Conservation (phyloP, 37 sponge, comb jelly and placozoan species). For the Bolinopsis microptera region DNA sequence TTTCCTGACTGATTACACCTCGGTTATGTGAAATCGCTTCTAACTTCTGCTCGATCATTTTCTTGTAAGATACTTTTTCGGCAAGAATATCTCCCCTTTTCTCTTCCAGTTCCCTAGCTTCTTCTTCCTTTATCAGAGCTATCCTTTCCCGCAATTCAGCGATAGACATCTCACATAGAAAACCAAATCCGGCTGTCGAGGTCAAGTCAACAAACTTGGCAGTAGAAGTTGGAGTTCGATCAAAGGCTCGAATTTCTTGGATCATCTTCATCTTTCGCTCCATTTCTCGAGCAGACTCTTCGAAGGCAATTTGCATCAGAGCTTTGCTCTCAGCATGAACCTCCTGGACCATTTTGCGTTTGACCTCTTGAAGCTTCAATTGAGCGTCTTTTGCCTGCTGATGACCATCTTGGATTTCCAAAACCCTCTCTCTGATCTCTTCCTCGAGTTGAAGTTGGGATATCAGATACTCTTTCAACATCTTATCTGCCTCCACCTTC, state of each 20-base stretch:
- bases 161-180: conserved; percentile 93
- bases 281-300: conserved; percentile 92
- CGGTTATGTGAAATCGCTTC: conserved; percentile 60
- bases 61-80: conserved; percentile 68
- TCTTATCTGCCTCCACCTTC: conserved; percentile 82
- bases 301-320: conserved; percentile 85
- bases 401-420: conserved; percentile 76
- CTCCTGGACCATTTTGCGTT: conserved; percentile 84
- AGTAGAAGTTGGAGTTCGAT: conserved; percentile 81
- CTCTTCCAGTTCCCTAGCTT: conserved; percentile 79
- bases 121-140: conserved; percentile 75
- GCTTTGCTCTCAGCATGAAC: conserved; percentile 83
- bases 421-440: conserved; percentile 80
- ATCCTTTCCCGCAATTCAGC: conserved; percentile 90
- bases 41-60: conserved; percentile 47
- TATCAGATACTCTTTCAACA: conserved; percentile 80
- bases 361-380: conserved; percentile 79
- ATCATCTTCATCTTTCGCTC: conserved; percentile 86
- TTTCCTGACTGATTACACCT: conserved; percentile 25
- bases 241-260: conserved; percentile 92
- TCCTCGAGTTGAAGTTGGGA: conserved; percentile 75
- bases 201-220: conserved; percentile 91
- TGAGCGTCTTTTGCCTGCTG: conserved; percentile 79
- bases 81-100: conserved; percentile 81
- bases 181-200: conserved; percentile 80